phyloP scores from a whole-genome alignment of 2,113 vertebrate genomes.

The Natator depressus region DNA sequence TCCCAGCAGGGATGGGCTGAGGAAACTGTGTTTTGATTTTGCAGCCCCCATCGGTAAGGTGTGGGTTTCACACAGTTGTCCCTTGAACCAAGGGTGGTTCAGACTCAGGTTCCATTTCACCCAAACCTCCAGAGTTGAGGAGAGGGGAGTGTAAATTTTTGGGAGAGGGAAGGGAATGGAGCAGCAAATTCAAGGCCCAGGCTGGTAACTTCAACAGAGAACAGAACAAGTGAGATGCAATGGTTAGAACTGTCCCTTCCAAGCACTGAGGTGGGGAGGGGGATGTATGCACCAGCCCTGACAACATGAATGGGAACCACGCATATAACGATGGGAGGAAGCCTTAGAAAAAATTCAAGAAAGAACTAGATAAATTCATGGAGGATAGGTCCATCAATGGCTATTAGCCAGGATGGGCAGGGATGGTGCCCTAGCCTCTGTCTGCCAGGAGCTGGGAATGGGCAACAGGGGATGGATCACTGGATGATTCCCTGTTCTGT shows the following conservation, averaged over 20 bases:
- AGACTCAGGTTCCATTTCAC: not conserved
- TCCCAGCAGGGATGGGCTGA: no score
- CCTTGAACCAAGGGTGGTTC: not conserved
- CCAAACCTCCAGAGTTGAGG: not conserved
- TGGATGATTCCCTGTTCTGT: no score
- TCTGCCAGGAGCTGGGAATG: no score
- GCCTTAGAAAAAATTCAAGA: not conserved
- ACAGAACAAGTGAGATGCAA: not conserved
- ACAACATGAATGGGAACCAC: not conserved
- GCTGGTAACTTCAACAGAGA: not conserved
- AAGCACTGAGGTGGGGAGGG: not conserved
- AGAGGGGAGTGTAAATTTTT: not conserved
- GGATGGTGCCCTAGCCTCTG: no score
- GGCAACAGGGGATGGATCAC: no score
- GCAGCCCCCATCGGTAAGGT: not conserved
- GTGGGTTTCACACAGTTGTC: not conserved
- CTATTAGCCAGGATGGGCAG: no score
- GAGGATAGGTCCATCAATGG: no score
- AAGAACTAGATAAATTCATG: no score
- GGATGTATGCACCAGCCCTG: not conserved
- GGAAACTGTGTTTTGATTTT: no score
- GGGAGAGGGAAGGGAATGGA: not conserved
- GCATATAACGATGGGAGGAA: not conserved
- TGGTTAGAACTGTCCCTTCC: not conserved
- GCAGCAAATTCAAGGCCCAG: not conserved